Evolutionary conservation across 1,140 invertebrate species (phyloP).

Genomic region (Danaus melanippus): DNA sequence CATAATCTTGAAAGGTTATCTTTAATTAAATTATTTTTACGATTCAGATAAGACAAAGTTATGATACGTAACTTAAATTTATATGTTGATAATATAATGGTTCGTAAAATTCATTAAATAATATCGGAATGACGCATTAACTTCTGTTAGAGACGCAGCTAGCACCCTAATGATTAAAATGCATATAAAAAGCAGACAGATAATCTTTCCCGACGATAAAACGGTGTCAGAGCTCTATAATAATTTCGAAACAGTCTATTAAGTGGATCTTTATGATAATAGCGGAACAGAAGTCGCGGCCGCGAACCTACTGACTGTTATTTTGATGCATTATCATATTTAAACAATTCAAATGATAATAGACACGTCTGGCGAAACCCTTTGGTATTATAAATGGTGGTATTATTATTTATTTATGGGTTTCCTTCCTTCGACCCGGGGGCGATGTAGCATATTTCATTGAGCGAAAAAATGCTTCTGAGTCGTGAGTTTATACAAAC

Average conservation of each 20-base stretch:
- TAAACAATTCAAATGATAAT: slow-evolving; percentile 71
- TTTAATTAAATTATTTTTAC: slow-evolving; percentile 35
- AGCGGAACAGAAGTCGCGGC: slow-evolving; percentile 65
- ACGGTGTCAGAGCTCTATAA: slow-evolving; percentile 57
- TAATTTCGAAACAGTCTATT: slow-evolving; percentile 68
- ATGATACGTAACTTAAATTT: slow-evolving; percentile 11
- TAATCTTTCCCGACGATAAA: slow-evolving; percentile 53
- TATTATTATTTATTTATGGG: slow-evolving; percentile 72
- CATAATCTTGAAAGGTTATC: slow-evolving; percentile 33
- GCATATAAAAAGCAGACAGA: slow-evolving; percentile 42
- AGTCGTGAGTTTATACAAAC: slow-evolving; percentile 63
- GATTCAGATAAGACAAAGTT: slow-evolving; percentile 24
- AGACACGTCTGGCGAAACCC: slow-evolving; percentile 68
- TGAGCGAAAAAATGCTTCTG: slow-evolving; percentile 64
- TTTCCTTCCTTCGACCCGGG: slow-evolving; percentile 59
- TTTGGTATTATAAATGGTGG: slow-evolving; percentile 71
- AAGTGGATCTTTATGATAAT: slow-evolving; percentile 70
- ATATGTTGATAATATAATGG: slow-evolving; percentile 1
- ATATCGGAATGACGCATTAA: slow-evolving; percentile 8
- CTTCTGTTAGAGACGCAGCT: slow-evolving; percentile 21
- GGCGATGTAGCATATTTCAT: slow-evolving; percentile 66
- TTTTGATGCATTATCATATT: slow-evolving; percentile 72
- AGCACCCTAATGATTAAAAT: slow-evolving; percentile 35
- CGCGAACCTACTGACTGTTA: slow-evolving; percentile 58
- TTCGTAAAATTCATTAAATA: slow-evolving; percentile 14